These are phyloP conservation scores for Melolontha melolontha DNA, from an alignment of 2,888 invertebrate species.

Conservation along the genomic window DNA sequence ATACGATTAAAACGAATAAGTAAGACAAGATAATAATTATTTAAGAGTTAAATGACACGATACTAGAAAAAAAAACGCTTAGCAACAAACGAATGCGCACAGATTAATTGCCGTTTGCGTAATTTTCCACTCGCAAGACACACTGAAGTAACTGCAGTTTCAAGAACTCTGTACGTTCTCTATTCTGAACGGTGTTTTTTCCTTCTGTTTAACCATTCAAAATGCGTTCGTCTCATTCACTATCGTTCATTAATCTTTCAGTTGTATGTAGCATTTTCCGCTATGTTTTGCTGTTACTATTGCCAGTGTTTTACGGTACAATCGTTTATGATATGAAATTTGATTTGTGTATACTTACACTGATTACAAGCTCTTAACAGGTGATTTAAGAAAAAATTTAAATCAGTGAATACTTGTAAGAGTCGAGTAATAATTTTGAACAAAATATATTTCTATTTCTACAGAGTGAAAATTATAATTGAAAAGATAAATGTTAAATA, in stretches of 20 bases:
- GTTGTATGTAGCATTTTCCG: neutral
- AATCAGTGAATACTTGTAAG: too few species aligned
- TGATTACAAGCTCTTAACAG: too few species aligned
- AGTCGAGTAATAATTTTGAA: too few species aligned
- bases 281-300: too few species aligned
- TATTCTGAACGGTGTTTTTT: slow-evolving; percentile 4
- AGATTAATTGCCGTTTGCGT: slow-evolving; percentile 23
- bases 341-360: too few species aligned
- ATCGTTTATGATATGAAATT: too few species aligned
- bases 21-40: slow-evolving; percentile 9
- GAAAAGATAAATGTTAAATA: too few species aligned
- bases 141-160: slow-evolving; percentile 4
- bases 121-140: slow-evolving; percentile 9
- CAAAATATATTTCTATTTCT: too few species aligned
- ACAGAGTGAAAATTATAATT: too few species aligned
- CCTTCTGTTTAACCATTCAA: neutral
- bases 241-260: neutral
- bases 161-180: slow-evolving; percentile 1
- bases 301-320: too few species aligned
- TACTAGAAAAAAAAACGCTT: slow-evolving; percentile 18
- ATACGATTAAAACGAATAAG: too few species aligned
- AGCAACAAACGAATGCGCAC: slow-evolving; percentile 18
- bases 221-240: slow-evolving; percentile 1
- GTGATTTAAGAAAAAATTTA: too few species aligned
- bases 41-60: slow-evolving; percentile 3